Percentiles rank a stretch among this genome's conserved stretches.
phyloP scores from a whole-genome alignment of 2,113 vertebrate genomes.

The Sterna hirundo region DNA sequence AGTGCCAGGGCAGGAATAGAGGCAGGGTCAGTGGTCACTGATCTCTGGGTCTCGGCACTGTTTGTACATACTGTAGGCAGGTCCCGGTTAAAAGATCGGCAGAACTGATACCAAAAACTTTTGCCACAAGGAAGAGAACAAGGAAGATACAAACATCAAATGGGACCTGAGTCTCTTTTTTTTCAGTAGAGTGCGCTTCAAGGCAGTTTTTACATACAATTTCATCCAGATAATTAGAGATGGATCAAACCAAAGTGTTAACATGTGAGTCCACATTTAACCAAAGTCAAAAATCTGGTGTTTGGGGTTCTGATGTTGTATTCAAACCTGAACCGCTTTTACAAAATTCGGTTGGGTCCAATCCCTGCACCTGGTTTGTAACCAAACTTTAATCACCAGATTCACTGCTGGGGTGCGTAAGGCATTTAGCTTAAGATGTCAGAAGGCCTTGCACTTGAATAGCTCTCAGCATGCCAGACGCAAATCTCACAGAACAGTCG shows the following conservation, averaged over 20 bases:
- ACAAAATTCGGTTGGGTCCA: not conserved
- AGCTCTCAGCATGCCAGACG: not conserved
- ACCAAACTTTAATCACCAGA: not conserved
- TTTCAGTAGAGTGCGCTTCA: not conserved
- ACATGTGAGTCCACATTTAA: not conserved
- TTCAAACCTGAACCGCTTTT: not conserved
- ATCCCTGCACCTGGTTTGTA: not conserved
- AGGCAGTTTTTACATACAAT: not conserved
- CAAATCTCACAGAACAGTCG: not conserved
- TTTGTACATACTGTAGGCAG: not conserved
- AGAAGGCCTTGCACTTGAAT: not conserved
- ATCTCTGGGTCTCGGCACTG: not conserved
- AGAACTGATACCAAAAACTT: not conserved
- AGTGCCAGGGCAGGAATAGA: conserved; percentile 16
- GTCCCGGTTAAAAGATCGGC: not conserved
- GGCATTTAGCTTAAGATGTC: not conserved
- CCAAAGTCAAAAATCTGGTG: not conserved
- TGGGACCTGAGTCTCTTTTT: not conserved
- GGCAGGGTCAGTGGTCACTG: not conserved
- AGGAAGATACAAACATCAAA: not conserved
- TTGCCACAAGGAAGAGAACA: not conserved
- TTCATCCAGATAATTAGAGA: not conserved
- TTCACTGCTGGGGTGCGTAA: not conserved
- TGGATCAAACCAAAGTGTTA: not conserved
- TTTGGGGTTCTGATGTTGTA: not conserved